A percentile compares a stretch with the other conserved stretches of the same genome.
Conservation (phyloP, 2,888 invertebrate genomes). For the Melanostoma scalare region DNA sequence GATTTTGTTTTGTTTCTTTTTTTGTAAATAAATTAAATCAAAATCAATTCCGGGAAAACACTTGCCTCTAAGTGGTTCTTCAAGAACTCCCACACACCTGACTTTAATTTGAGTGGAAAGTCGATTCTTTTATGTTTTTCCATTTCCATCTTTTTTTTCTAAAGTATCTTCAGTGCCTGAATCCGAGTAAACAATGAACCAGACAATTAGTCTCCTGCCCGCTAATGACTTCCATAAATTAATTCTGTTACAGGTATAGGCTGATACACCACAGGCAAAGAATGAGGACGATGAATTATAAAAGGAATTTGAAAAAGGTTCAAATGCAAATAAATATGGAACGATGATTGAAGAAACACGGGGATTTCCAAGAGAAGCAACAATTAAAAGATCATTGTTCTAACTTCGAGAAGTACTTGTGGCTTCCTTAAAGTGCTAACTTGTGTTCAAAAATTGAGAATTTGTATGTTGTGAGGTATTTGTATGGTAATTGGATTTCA, state of each 20-base stretch:
- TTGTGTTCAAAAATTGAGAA: background rate
- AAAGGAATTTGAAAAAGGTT: slow-evolving; percentile 7
- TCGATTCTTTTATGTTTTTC: background rate
- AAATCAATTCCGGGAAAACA: slow-evolving; percentile 42
- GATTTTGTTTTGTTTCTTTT: background rate
- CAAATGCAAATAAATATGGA: slow-evolving; percentile 38
- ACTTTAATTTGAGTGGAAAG: slow-evolving; percentile 8
- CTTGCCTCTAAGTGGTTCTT: slow-evolving; percentile 1
- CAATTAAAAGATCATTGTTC: slow-evolving; percentile 7
- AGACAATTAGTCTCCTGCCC: slow-evolving; percentile 66
- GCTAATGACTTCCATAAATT: slow-evolving; percentile 59
- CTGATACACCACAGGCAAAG: too few species aligned
- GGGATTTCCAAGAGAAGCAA: slow-evolving; percentile 52
- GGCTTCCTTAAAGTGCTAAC: too few species aligned
- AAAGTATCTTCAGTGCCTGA: slow-evolving; percentile 24
- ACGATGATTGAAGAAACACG: slow-evolving; percentile 44
- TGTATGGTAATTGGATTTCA: background rate
- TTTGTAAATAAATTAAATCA: slow-evolving; percentile 26
- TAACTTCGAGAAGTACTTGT: background rate
- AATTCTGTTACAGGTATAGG: slow-evolving; percentile 13
- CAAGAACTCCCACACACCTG: slow-evolving; percentile 23
- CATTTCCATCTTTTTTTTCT: slow-evolving; percentile 7
- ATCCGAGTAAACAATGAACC: slow-evolving; percentile 40
- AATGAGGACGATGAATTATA: too few species aligned
- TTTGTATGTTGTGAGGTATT: background rate